Conservation (phyloP, 2,113 vertebrate species). For the Pygoscelis adeliae region DNA sequence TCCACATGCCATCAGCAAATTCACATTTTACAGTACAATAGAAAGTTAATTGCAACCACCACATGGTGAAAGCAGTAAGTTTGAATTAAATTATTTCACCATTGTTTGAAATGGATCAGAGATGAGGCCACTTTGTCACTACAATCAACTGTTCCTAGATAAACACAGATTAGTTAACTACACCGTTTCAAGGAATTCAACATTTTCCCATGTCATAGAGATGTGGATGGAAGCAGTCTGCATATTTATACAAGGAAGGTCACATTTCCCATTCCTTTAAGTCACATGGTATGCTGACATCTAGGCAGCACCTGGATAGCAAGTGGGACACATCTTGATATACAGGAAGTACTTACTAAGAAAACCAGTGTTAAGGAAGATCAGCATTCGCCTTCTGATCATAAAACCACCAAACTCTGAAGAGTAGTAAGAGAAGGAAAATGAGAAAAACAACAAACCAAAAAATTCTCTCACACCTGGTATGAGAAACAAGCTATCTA, state of each 20-base stretch:
- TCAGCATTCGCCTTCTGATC: background rate
- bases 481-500: background rate
- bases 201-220: background rate
- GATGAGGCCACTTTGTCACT: background rate
- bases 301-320: background rate
- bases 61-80: background rate
- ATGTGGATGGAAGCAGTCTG: rapidly evolving
- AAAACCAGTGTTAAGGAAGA: background rate
- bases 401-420: background rate
- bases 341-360: background rate
- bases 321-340: background rate
- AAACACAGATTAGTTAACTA: background rate
- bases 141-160: background rate
- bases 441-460: background rate
- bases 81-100: background rate
- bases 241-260: background rate
- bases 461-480: background rate
- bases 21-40: background rate
- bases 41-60: background rate
- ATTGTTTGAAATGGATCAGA: background rate
- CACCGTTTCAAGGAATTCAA: background rate
- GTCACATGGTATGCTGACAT: background rate
- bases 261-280: background rate
- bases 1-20: background rate
- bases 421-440: background rate